phyloP scores from a whole-genome alignment of 2,888 invertebrate species.

The Himalopsyche kuldschensis region DNA sequence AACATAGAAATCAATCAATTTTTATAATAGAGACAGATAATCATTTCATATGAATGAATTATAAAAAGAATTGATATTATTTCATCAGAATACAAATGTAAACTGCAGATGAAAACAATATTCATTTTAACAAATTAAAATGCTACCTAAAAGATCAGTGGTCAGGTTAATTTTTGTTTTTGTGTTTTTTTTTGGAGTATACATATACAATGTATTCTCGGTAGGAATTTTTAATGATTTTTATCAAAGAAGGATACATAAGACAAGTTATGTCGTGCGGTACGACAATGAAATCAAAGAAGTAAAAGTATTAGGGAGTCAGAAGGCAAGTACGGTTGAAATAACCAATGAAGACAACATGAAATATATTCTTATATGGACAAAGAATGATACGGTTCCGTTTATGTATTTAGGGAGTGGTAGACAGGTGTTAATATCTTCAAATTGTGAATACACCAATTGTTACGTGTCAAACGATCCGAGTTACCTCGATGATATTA shows the following conservation, averaged over 20 bases:
- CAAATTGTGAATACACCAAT: slow-evolving; percentile 46
- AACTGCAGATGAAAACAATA: no score
- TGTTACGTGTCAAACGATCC: slow-evolving; percentile 47
- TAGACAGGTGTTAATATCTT: slow-evolving; percentile 43
- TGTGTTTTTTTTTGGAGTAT: neutral
- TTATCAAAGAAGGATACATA: neutral
- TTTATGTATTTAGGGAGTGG: slow-evolving; percentile 46
- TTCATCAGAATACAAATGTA: no score
- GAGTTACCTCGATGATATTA: slow-evolving; percentile 23
- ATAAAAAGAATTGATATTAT: no score
- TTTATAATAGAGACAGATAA: no score
- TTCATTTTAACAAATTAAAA: neutral
- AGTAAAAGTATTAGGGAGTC: neutral
- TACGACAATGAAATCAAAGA: neutral
- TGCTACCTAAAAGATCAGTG: neutral
- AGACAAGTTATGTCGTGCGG: neutral
- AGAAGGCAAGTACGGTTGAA: no score
- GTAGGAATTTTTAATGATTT: neutral
- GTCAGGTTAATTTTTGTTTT: neutral
- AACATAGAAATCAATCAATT: no score
- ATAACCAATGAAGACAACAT: slow-evolving; percentile 32
- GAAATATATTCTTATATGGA: slow-evolving; percentile 53
- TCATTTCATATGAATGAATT: no score
- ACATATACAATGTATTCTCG: neutral
- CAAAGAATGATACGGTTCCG: slow-evolving; percentile 43